Conservation (phyloP, 2,888 invertebrate species). For the Gari tellinella region DNA sequence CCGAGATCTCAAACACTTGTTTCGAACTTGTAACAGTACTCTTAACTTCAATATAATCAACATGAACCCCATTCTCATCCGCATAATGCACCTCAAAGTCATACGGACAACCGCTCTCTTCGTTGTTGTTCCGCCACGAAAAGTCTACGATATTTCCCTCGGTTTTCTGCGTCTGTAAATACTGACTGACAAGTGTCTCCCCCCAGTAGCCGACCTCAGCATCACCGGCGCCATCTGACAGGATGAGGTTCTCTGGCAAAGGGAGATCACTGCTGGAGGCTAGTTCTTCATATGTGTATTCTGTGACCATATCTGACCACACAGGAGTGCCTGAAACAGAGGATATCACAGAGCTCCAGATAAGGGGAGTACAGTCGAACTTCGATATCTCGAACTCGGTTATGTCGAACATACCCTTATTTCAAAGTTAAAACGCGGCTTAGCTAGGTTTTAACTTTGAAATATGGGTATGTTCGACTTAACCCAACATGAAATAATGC, state of each 20-base stretch:
- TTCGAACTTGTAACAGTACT: constrained; percentile 76
- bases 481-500: too few relatives aligned
- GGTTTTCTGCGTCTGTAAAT: constrained; percentile 69
- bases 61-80: constrained; percentile 46
- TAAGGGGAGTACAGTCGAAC: too few relatives aligned
- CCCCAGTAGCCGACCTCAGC: constrained; percentile 78
- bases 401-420: too few relatives aligned
- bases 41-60: constrained; percentile 71
- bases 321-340: constrained; percentile 72
- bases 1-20: constrained; percentile 80
- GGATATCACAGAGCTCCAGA: too few relatives aligned
- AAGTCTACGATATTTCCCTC: constrained; percentile 65
- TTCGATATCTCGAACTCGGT: too few relatives aligned
- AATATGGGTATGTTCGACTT: too few relatives aligned
- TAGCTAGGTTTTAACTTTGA: too few relatives aligned
- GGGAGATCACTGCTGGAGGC: constrained; percentile 63
- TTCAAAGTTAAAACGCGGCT: too few relatives aligned
- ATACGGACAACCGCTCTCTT: constrained; percentile 76
- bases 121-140: constrained; percentile 72
- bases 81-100: constrained; percentile 76
- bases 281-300: constrained; percentile 75
- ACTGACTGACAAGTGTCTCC: constrained; percentile 77
- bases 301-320: constrained; percentile 73
- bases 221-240: constrained; percentile 44
- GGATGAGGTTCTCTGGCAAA: constrained; percentile 31